Percentiles rank a stretch among this genome's conserved stretches.
These are phyloP conservation scores for Drosophila sproati DNA, from an alignment of 1,140 invertebrate genomes.

Conservation along the genomic window DNA sequence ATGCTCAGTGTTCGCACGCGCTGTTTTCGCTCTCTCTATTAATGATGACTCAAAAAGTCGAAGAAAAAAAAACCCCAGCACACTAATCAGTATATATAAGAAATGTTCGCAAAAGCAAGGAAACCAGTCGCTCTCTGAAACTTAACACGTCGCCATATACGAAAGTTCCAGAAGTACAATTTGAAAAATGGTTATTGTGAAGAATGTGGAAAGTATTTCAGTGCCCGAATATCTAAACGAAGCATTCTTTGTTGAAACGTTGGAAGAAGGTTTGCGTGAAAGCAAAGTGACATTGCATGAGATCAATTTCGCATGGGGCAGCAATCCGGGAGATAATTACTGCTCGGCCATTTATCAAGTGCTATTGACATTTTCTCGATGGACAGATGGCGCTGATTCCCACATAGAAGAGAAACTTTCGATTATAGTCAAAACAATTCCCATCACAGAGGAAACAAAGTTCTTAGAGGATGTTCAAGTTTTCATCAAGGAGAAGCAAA, in stretches of 20 bases:
- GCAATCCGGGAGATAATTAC: conserved; percentile 79
- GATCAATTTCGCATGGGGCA: conserved; percentile 75
- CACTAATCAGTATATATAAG: conserved; percentile 32
- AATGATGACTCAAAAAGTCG: conserved; percentile 1
- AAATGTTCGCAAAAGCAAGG: neutral
- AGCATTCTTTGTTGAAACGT: conserved; percentile 65
- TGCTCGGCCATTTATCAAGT: conserved; percentile 78
- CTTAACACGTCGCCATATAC: conserved; percentile 1
- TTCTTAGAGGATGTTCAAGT: conserved; percentile 75
- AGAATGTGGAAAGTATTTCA: conserved; percentile 62
- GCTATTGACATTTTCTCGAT: conserved; percentile 50
- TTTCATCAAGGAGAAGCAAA: conserved; percentile 77
- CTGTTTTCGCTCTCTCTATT: neutral
- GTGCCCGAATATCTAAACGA: conserved; percentile 68
- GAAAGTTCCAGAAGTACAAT: neutral
- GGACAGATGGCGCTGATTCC: conserved; percentile 35
- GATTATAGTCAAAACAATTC: conserved; percentile 78
- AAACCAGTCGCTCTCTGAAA: conserved; percentile 19
- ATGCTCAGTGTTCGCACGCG: conserved; percentile 6
- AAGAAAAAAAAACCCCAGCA: conserved; percentile 2
- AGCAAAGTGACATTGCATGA: conserved; percentile 57
- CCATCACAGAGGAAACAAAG: conserved; percentile 62
- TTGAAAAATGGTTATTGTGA: conserved; percentile 58
- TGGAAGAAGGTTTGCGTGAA: conserved; percentile 74
- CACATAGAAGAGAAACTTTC: conserved; percentile 49